Evolutionary conservation across 2,888 invertebrate species (phyloP), one percentile per base, ranked within the genome.

Genomic region (Oxystoma pomonae): DNA sequence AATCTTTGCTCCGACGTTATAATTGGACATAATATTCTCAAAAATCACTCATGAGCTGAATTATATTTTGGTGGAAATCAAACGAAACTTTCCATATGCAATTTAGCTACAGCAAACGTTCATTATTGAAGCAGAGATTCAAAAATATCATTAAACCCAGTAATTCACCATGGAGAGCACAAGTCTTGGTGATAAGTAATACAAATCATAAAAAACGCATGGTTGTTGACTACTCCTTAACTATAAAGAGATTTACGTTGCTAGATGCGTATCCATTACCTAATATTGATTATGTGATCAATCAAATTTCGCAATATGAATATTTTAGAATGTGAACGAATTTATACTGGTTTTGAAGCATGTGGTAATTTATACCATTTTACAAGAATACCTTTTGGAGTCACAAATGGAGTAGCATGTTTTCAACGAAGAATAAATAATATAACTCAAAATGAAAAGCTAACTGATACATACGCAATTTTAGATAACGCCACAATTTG

Each of bases 141-240:
- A 49, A 58, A 35, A 35, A 35, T 1, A 35, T 58, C n/a, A 58
- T 58, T 58, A 49, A 58, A 12, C 22, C 35, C 1, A 58, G 58
- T 18, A 35, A 58, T 58, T 58, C 58, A 2, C 58, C 58, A 35
- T 58, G 58, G 58, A 58, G 18, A 58, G 58, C 58, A 16, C 58
- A 58, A 35, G 58, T 35, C 1, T 35, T 35, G 12, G 49, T 58
- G 16, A 35, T 49, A 57, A 20, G 19, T 12, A 57, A 18, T 57
- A n/a, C 9, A 57, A n/a, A n/a, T n/a, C n/a, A n/a, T n/a, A n/a
- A n/a, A n/a, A n/a, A n/a, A n/a, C n/a, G n/a, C n/a, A n/a, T 57
- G 57, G 20, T 57, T n/a, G 22, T 57, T 12, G 57, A 57, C 16
- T 57, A 57, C 16, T 57, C 57, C 7, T 12, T n/a, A 20, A 20